phyloP scores from a whole-genome alignment of 2,888 invertebrate genomes.

The Lymantria monacha region DNA sequence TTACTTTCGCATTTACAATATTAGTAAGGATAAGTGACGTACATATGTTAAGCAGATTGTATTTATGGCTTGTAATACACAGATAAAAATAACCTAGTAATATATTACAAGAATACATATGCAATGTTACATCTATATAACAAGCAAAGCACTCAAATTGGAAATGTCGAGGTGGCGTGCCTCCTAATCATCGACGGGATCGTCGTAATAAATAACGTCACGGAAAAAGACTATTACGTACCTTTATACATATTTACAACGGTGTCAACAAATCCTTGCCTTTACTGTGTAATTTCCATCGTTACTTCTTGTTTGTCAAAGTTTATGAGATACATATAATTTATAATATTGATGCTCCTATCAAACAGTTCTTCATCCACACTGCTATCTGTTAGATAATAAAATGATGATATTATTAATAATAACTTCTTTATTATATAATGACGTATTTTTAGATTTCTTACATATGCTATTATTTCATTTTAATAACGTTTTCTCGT shows the following conservation, averaged over 20 bases:
- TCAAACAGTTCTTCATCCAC: constrained; percentile 1
- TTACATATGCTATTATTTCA: too few species aligned
- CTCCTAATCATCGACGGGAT: constrained; percentile 43
- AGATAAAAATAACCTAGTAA: not conserved
- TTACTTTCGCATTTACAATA: too few species aligned
- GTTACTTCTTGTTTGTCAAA: constrained; percentile 46
- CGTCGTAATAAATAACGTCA: constrained; percentile 54
- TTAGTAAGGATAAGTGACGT: not conserved
- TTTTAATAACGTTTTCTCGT: too few species aligned
- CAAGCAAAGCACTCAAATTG: constrained; percentile 39
- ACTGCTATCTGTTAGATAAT: too few species aligned
- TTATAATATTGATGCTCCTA: not conserved
- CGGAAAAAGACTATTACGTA: constrained; percentile 56
- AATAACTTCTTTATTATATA: too few species aligned
- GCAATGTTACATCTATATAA: constrained; percentile 14
- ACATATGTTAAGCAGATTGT: not conserved
- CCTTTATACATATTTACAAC: constrained; percentile 9
- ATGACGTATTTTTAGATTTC: too few species aligned
- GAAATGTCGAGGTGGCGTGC: constrained; percentile 50
- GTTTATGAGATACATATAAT: not conserved
- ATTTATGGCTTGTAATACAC: not conserved
- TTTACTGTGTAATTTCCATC: constrained; percentile 33
- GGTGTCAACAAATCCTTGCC: constrained; percentile 23
- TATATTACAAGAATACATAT: not conserved
- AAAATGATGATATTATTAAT: too few species aligned